Conservation (phyloP, 1,140 invertebrate species). For the Listronotus bonariensis region DNA sequence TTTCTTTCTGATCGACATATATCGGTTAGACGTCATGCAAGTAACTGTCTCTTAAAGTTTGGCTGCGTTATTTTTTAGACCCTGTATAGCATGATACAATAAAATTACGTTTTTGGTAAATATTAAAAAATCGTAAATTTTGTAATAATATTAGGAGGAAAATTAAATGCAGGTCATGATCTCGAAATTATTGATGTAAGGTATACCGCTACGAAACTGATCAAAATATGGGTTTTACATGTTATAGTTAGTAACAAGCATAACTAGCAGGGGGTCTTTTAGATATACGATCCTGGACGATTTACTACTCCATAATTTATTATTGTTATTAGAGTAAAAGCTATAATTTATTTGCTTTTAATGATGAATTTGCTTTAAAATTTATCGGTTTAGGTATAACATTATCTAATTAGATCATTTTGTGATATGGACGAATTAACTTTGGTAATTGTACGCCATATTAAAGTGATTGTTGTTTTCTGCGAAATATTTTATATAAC, state of each 20-base stretch:
- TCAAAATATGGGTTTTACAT: constrained; percentile 17
- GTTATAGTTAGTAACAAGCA: constrained; percentile 17
- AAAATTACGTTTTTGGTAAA: too few relatives aligned
- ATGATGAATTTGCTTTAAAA: constrained; percentile 13
- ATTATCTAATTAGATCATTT: constrained; percentile 27
- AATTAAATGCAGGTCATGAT: not conserved
- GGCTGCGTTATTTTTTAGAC: too few relatives aligned
- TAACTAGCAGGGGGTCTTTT: constrained; percentile 15
- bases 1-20: too few relatives aligned
- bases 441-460: not conserved
- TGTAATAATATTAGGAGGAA: too few relatives aligned
- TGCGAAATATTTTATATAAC: too few relatives aligned
- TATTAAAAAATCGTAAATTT: too few relatives aligned
- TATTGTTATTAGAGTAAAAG: constrained; percentile 30
- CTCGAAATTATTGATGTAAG: not conserved
- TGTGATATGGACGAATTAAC: not conserved
- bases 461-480: too few relatives aligned
- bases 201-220: not conserved
- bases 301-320: constrained; percentile 30
- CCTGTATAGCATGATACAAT: too few relatives aligned
- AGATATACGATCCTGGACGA: constrained; percentile 20
- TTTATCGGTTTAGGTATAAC: constrained; percentile 18
- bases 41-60: too few relatives aligned
- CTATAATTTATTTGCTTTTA: constrained; percentile 28
- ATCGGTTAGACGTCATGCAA: too few relatives aligned